A percentile compares a stretch with the other conserved stretches of the same genome.
These are phyloP conservation scores for Sericinus montela DNA, from an alignment of 2,888 invertebrate genomes.

Conservation along the genomic window DNA sequence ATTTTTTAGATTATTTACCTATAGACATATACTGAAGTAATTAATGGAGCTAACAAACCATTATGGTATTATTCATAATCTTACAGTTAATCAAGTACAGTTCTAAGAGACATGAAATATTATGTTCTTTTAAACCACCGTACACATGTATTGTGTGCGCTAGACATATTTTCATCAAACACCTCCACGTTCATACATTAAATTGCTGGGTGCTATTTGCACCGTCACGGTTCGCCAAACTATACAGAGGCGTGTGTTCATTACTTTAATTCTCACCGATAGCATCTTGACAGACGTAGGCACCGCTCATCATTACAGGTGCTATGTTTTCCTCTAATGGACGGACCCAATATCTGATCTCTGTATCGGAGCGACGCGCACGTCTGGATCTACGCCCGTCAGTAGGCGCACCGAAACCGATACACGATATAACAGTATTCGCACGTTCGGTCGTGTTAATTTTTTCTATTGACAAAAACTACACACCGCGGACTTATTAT, in stretches of 20 bases:
- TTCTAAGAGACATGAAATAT: neutral
- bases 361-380: slow-evolving; percentile 34
- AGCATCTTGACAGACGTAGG: slow-evolving; percentile 70
- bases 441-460: slow-evolving; percentile 54
- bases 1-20: no score
- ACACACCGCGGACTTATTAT: slow-evolving; percentile 53
- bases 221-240: slow-evolving; percentile 51
- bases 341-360: slow-evolving; percentile 49
- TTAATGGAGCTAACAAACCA: neutral
- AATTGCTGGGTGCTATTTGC: slow-evolving; percentile 54
- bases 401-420: slow-evolving; percentile 55
- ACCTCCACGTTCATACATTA: slow-evolving; percentile 38
- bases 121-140: slow-evolving; percentile 5
- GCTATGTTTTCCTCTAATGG: slow-evolving; percentile 67
- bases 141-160: slow-evolving; percentile 34
- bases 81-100: neutral
- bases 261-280: slow-evolving; percentile 67
- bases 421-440: slow-evolving; percentile 73
- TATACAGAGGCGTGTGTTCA: slow-evolving; percentile 63
- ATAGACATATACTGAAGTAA: neutral
- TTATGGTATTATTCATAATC: neutral
- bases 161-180: slow-evolving; percentile 23
- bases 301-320: slow-evolving; percentile 63
- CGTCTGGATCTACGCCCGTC: slow-evolving; percentile 43
- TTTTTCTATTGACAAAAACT: slow-evolving; percentile 58